Percentiles rank a stretch among this genome's conserved stretches.
Conservation (phyloP, 2,113 vertebrate genomes). For the Elephantulus edwardii region DNA sequence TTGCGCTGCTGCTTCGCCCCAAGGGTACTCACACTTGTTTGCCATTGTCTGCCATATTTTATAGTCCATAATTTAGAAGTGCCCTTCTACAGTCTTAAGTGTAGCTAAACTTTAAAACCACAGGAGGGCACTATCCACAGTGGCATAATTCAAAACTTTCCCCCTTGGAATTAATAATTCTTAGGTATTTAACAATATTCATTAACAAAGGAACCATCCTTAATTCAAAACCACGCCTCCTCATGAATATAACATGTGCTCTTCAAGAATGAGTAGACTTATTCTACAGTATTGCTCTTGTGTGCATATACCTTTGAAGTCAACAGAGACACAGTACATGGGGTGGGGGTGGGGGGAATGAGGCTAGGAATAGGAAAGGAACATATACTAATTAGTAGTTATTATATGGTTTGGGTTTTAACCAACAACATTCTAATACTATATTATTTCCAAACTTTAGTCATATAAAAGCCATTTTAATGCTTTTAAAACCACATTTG, state of each 20-base stretch:
- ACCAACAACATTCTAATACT: not conserved
- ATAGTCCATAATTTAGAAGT: not conserved
- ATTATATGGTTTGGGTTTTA: not conserved
- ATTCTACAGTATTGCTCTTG: not conserved
- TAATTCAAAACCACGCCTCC: not conserved
- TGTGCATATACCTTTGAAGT: not conserved
- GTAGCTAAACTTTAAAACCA: constrained; percentile 76
- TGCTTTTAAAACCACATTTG: not conserved
- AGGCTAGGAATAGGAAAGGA: not conserved
- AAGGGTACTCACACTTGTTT: not conserved
- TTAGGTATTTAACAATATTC: constrained; percentile 42
- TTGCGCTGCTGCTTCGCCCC: not conserved
- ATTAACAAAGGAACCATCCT: not conserved
- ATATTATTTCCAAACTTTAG: not conserved
- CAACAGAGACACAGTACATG: not conserved
- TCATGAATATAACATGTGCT: not conserved
- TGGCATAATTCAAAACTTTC: constrained; percentile 46
- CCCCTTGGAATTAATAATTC: constrained; percentile 36
- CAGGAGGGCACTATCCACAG: constrained; percentile 81
- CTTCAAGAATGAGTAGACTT: not conserved
- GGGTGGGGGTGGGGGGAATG: not conserved
- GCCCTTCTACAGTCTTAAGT: constrained; percentile 45
- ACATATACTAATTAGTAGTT: not conserved
- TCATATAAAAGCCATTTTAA: not conserved
- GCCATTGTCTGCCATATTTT: constrained; percentile 15